phyloP scores from a whole-genome alignment of 1,140 invertebrate species.

The Cydia strobilella region DNA sequence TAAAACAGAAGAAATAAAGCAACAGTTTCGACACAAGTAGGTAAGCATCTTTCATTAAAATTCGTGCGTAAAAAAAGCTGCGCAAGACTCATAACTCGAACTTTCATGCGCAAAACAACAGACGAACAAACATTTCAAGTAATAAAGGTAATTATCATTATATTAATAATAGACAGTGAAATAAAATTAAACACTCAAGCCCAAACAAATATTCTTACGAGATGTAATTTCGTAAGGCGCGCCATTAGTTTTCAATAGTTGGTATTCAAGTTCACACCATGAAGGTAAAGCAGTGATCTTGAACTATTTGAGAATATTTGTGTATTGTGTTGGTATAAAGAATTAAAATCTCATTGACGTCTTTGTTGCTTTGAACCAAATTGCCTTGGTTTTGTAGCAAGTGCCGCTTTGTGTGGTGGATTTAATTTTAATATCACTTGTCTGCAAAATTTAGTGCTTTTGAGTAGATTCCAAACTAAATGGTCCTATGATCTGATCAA shows the following conservation, averaged over 20 bases:
- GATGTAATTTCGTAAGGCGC: constrained; percentile 18
- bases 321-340: constrained; percentile 25
- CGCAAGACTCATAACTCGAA: neutral
- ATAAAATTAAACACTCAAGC: constrained; percentile 18
- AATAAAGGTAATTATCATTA: constrained; percentile 24
- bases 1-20: neutral
- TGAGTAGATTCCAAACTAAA: no score
- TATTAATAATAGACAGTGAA: constrained; percentile 16
- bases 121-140: constrained; percentile 11
- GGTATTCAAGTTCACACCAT: constrained; percentile 30
- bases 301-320: constrained; percentile 31
- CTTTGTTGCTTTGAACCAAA: constrained; percentile 23
- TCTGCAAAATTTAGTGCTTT: no score
- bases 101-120: neutral
- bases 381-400: constrained; percentile 3
- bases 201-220: constrained; percentile 18
- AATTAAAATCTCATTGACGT: constrained; percentile 29
- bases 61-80: constrained; percentile 6
- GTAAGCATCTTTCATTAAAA: neutral
- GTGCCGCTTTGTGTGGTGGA: neutral
- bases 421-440: neutral
- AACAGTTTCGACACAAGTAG: neutral
- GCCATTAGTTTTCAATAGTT: constrained; percentile 29
- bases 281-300: constrained; percentile 26
- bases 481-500: no score